Evolutionary conservation across 2,888 invertebrate genomes (phyloP).

Genomic region (Oscheius myriophilus): DNA sequence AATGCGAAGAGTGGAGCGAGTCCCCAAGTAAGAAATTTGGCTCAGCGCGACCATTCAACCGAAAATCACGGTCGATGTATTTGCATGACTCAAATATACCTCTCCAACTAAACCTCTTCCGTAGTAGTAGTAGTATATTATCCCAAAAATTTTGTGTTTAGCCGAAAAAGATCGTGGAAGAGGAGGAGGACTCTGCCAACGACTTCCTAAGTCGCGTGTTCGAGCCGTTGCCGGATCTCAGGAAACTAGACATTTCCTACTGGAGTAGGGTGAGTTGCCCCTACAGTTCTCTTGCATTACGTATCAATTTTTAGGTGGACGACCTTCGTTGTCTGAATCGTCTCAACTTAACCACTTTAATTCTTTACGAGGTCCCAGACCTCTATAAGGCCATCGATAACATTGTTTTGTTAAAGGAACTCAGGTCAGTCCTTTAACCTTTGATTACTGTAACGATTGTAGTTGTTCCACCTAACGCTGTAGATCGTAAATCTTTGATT

Average conservation of each 20-base stretch:
- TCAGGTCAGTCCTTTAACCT: constrained; percentile 72
- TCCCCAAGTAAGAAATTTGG: too few species aligned
- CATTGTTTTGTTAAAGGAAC: constrained; percentile 73
- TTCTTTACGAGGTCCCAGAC: constrained; percentile 83
- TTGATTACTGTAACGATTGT: too few species aligned
- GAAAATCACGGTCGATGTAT: too few species aligned
- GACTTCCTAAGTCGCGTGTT: constrained; percentile 51
- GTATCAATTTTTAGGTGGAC: constrained; percentile 71
- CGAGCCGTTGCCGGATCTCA: constrained; percentile 45
- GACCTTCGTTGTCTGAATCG: constrained; percentile 79
- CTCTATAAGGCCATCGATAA: constrained; percentile 74
- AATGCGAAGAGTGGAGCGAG: too few species aligned
- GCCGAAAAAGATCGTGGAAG: constrained; percentile 35
- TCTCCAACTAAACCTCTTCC: too few species aligned
- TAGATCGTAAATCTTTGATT: too few species aligned
- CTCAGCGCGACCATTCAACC: too few species aligned
- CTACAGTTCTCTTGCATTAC: neutral
- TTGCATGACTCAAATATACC: too few species aligned
- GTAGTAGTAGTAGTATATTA: too few species aligned
- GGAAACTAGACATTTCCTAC: constrained; percentile 59
- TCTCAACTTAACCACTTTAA: constrained; percentile 79
- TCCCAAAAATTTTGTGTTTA: constrained; percentile 8
- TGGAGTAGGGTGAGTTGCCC: constrained; percentile 53
- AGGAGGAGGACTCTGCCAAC: constrained; percentile 45
- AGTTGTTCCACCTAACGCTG: too few species aligned